Conservation (phyloP, 2,888 invertebrate species). For the Drosophila melanosoma region DNA sequence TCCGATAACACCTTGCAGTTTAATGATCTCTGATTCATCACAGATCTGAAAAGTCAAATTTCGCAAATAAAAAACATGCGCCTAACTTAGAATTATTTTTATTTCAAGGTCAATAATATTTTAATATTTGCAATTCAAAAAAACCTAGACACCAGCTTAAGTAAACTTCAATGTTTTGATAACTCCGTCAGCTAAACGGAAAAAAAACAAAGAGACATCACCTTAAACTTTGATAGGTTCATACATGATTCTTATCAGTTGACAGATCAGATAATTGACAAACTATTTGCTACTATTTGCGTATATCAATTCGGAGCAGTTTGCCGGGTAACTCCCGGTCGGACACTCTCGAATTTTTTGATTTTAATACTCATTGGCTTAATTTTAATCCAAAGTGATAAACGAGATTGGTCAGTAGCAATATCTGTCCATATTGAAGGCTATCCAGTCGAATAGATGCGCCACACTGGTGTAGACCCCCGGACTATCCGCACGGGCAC, state of each 20-base stretch:
- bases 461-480: slow-evolving; percentile 88
- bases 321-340: background rate
- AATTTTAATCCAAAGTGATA: background rate
- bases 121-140: no score
- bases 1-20: background rate
- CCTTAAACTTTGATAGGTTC: background rate
- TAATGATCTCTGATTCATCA: background rate
- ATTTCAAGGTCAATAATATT: no score
- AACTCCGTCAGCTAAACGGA: background rate
- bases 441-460: slow-evolving; percentile 67
- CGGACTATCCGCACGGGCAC: slow-evolving; percentile 87
- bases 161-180: background rate
- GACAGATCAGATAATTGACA: background rate
- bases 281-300: background rate
- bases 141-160: background rate
- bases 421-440: slow-evolving; percentile 52
- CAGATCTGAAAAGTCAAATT: no score
- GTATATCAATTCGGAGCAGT: background rate
- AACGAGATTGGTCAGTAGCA: slow-evolving; percentile 48
- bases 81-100: background rate
- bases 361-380: slow-evolving; percentile 44
- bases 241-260: background rate
- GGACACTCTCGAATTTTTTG: background rate
- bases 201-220: background rate
- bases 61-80: no score